Evolutionary conservation across 2,113 vertebrate species (phyloP).

Genomic region (Ploceus nigricollis): DNA sequence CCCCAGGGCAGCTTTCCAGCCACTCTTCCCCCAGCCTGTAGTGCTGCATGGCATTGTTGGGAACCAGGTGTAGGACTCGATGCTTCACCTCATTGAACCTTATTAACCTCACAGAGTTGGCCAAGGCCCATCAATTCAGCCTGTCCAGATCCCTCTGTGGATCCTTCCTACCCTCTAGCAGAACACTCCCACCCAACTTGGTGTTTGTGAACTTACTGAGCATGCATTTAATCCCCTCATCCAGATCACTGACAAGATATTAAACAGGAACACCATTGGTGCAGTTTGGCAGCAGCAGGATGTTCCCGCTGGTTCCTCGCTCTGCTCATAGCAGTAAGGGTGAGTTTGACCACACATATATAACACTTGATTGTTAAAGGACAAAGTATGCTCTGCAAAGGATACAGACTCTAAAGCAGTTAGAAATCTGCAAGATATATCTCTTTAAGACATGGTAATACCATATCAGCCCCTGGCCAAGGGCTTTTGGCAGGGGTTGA

Average conservation of each 20-base stretch:
- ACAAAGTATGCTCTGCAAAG: not conserved
- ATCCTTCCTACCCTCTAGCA: not conserved
- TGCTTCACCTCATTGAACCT: not conserved
- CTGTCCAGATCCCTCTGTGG: not conserved
- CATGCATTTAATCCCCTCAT: not conserved
- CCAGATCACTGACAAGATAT: not conserved
- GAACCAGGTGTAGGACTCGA: rapidly evolving
- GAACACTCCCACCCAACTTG: not conserved
- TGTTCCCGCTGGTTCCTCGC: not conserved
- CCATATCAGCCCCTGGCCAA: not conserved
- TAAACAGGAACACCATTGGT: not conserved
- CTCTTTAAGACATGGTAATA: not conserved
- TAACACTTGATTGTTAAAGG: not conserved
- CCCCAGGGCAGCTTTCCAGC: not conserved
- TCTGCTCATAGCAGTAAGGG: not conserved
- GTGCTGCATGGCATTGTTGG: not conserved
- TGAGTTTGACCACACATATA: not conserved
- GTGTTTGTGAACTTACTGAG: not conserved
- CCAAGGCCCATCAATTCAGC: not conserved
- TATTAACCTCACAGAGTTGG: not conserved
- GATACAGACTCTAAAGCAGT: not conserved
- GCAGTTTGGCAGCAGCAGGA: rapidly evolving
- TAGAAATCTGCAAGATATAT: not conserved
- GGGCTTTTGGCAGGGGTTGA: not conserved
- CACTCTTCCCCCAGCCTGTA: not conserved